Conservation (phyloP, 2,888 invertebrate genomes). For the Parnassius smintheus region DNA sequence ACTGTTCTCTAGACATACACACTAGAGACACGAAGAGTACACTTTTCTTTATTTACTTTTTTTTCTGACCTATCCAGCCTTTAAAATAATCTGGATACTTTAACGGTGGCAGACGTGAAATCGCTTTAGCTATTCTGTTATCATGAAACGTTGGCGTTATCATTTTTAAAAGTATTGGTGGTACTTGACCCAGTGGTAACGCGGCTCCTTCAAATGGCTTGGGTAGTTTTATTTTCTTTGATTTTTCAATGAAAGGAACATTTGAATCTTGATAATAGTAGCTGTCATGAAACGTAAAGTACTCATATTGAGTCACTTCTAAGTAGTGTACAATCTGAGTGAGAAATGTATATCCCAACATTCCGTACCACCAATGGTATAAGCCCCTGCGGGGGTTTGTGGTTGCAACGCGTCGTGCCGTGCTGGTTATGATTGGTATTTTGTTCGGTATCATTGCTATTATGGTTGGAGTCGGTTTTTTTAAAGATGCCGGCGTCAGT, state of each 20-base stretch:
- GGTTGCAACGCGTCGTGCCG: background rate
- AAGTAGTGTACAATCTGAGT: background rate
- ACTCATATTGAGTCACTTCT: background rate
- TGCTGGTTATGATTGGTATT: constrained; percentile 35
- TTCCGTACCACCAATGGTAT: background rate
- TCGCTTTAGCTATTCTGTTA: background rate
- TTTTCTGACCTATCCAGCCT: background rate
- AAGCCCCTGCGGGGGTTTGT: background rate
- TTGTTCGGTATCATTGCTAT: constrained; percentile 40
- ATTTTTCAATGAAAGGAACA: background rate
- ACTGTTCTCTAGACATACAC: too few relatives aligned
- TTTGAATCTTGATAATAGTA: background rate
- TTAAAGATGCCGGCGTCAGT: constrained; percentile 9
- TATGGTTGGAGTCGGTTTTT: constrained; percentile 28
- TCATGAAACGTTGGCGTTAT: background rate
- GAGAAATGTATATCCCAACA: background rate
- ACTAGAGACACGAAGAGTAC: too few relatives aligned
- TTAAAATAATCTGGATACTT: background rate
- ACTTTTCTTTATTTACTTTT: background rate
- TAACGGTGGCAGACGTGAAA: background rate
- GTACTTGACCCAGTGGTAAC: background rate
- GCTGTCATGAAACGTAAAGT: background rate
- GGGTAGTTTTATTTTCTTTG: background rate
- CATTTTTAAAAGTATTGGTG: background rate
- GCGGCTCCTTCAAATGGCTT: background rate